Evolutionary conservation across 2,797 vertebrate species (phyloP).

Genomic region (Silurus lanzhouensis): DNA sequence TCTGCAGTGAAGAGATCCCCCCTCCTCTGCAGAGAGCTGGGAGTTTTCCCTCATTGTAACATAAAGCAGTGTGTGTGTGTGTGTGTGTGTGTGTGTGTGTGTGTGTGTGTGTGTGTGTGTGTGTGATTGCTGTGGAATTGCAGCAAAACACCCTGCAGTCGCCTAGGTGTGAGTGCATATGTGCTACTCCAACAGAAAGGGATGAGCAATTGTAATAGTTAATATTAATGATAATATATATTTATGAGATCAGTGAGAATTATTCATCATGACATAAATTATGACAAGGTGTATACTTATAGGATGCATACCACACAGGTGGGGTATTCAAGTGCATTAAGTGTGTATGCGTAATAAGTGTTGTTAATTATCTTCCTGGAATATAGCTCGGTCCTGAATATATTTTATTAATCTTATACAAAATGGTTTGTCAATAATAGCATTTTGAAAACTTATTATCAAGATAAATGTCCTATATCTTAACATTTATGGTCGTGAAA

Average conservation of each 20-base stretch:
- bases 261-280: neutral
- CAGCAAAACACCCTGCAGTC: neutral
- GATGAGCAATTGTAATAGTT: neutral
- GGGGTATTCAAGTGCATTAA: neutral
- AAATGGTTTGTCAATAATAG: neutral
- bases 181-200: neutral
- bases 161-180: neutral
- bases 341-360: no score
- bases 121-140: conserved; percentile 9
- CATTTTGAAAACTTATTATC: no score
- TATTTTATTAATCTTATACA: neutral
- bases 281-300: neutral
- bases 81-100: neutral
- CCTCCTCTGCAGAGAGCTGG: conserved; percentile 41
- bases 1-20: conserved; percentile 45
- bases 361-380: neutral
- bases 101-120: neutral
- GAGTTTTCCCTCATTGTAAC: conserved; percentile 31
- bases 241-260: neutral
- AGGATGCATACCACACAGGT: neutral
- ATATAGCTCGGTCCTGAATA: no score
- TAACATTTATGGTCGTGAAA: no score
- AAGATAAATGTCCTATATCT: no score
- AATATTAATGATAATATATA: neutral
- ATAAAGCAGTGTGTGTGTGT: conserved; percentile 22